Evolutionary conservation across 2,113 vertebrate genomes (phyloP).

Genomic region (Athene noctua): DNA sequence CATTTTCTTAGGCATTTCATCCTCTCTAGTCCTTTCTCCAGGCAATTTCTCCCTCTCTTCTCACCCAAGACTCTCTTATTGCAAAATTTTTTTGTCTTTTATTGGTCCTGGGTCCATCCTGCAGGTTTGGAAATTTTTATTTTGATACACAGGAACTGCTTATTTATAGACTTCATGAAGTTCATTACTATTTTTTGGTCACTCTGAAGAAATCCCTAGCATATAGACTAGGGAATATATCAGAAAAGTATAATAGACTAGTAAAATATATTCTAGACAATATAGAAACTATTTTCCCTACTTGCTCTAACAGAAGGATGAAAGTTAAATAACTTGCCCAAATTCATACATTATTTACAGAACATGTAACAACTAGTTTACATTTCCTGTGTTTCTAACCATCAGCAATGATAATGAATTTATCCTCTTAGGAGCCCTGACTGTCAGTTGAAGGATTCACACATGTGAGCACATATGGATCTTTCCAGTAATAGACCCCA

Average conservation of each 20-base stretch:
- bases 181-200: not conserved
- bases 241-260: not conserved
- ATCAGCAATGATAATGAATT: not conserved
- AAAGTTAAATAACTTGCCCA: not conserved
- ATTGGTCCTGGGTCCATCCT: not conserved
- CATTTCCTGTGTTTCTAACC: not conserved
- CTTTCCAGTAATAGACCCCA: not conserved
- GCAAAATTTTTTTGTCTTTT: not conserved
- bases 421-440: not conserved
- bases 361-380: not conserved
- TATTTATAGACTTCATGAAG: not conserved
- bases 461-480: not conserved
- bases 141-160: not conserved
- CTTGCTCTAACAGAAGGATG: not conserved
- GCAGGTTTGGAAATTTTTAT: not conserved
- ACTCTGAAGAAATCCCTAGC: not conserved
- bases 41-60: not conserved
- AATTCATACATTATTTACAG: not conserved
- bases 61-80: not conserved
- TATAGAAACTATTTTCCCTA: not conserved
- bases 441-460: not conserved
- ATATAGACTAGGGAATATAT: not conserved
- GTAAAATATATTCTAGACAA: not conserved
- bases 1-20: not conserved
- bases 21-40: not conserved